Conservation (phyloP, 1,140 invertebrate species). For the Cyrtorhinus lividipennis region DNA sequence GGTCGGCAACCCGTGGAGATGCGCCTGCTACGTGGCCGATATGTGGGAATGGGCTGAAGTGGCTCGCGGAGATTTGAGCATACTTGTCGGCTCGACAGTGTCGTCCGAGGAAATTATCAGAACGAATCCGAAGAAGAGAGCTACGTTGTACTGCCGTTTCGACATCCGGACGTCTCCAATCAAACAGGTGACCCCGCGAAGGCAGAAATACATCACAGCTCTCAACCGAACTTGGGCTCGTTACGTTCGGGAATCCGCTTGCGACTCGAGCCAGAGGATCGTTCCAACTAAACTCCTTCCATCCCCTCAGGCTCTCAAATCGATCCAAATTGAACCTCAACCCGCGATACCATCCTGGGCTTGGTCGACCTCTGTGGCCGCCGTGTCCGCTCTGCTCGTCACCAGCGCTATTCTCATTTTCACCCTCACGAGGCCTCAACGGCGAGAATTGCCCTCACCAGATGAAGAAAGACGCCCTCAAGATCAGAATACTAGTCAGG, state of each 20-base stretch:
- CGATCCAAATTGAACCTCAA: background rate
- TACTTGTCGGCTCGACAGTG: slow-evolving; percentile 47
- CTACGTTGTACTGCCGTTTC: slow-evolving; percentile 46
- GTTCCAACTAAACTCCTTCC: slow-evolving; percentile 3
- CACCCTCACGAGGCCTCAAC: background rate
- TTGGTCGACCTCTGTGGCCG: background rate
- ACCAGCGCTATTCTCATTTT: background rate
- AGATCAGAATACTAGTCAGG: background rate
- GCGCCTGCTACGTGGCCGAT: slow-evolving; percentile 50
- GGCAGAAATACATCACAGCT: slow-evolving; percentile 40
- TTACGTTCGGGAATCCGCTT: slow-evolving; percentile 50
- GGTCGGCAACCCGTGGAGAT: slow-evolving; percentile 51
- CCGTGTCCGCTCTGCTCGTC: background rate
- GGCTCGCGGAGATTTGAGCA: slow-evolving; percentile 44
- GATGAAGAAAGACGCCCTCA: background rate
- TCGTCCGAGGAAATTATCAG: slow-evolving; percentile 39
- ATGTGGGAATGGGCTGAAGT: slow-evolving; percentile 56
- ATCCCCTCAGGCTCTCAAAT: background rate
- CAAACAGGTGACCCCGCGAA: slow-evolving; percentile 34
- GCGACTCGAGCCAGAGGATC: slow-evolving; percentile 31
- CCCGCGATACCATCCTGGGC: background rate
- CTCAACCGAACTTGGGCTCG: slow-evolving; percentile 48
- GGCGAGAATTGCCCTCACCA: background rate
- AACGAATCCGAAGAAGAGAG: slow-evolving; percentile 42
- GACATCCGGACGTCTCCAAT: slow-evolving; percentile 39